Percentiles rank a stretch among this genome's conserved stretches.
Conservation (phyloP, 2,113 vertebrate species). For the Garra rufa region DNA sequence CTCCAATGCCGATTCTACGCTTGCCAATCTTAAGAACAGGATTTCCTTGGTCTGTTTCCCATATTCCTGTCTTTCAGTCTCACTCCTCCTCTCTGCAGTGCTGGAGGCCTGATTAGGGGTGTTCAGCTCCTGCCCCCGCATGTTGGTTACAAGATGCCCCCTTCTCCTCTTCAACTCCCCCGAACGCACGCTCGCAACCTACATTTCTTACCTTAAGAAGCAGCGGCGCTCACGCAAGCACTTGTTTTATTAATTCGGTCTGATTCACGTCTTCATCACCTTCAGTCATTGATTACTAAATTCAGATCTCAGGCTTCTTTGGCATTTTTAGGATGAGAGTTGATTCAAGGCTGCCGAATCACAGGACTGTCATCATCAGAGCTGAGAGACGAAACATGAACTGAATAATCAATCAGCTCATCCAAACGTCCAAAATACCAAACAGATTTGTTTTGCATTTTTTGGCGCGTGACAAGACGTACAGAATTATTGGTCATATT, state of each 20-base stretch:
- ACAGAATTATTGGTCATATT: background rate
- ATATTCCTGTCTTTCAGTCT: slow-evolving; percentile 57
- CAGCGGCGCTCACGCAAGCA: background rate
- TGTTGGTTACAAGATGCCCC: slow-evolving; percentile 44
- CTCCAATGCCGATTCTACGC: slow-evolving; percentile 81
- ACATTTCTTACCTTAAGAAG: slow-evolving; percentile 43
- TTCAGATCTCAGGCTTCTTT: background rate
- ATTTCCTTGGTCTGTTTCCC: slow-evolving; percentile 83
- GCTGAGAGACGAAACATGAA: slow-evolving; percentile 11
- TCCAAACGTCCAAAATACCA: background rate
- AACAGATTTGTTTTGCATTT: background rate
- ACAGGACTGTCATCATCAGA: slow-evolving; percentile 21
- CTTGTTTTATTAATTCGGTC: slow-evolving; percentile 32
- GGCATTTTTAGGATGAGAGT: slow-evolving; percentile 12
- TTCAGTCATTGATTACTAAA: slow-evolving; percentile 12
- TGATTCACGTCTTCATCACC: slow-evolving; percentile 22
- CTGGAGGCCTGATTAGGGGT: slow-evolving; percentile 60
- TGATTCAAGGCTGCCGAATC: slow-evolving; percentile 13
- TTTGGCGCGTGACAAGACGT: background rate
- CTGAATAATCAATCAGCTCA: slow-evolving; percentile 21
- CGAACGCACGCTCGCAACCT: slow-evolving; percentile 39
- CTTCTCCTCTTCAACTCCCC: slow-evolving; percentile 9
- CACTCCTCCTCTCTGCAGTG: slow-evolving; percentile 43
- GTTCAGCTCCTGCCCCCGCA: slow-evolving; percentile 56
- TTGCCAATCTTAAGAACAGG: slow-evolving; percentile 82